phyloP scores from a whole-genome alignment of 2,888 invertebrate species.

The Drosophila stalkeri region DNA sequence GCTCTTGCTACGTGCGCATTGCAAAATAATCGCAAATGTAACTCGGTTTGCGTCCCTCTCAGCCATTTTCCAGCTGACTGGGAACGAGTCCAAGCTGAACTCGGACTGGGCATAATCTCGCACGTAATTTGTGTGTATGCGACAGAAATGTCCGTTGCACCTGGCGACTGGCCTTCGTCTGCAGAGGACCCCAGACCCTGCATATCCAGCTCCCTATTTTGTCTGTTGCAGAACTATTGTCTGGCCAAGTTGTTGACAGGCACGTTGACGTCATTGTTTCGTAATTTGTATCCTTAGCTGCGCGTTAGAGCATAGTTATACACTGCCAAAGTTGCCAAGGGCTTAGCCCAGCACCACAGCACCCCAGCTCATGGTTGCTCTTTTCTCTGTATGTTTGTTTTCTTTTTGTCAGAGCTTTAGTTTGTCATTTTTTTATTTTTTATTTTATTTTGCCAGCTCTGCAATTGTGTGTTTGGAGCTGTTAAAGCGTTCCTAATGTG shows the following conservation, averaged over 20 bases:
- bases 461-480: slow-evolving; percentile 18
- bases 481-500: slow-evolving; percentile 51
- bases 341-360: slow-evolving; percentile 11
- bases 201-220: not conserved
- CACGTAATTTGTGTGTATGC: slow-evolving; percentile 81
- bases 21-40: slow-evolving; percentile 47
- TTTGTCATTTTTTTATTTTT: slow-evolving; percentile 1
- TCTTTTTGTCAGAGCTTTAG: slow-evolving; percentile 11
- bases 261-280: slow-evolving; percentile 81
- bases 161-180: slow-evolving; percentile 52
- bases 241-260: slow-evolving; percentile 82
- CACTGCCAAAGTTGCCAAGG: slow-evolving; percentile 37
- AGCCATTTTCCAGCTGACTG: slow-evolving; percentile 16
- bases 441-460: not conserved
- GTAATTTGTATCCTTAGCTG: slow-evolving; percentile 80
- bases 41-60: not conserved
- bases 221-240: slow-evolving; percentile 73
- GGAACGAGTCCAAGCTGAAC: slow-evolving; percentile 27
- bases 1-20: slow-evolving; percentile 45
- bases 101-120: slow-evolving; percentile 69
- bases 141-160: slow-evolving; percentile 78
- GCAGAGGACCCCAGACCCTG: not conserved
- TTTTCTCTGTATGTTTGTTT: slow-evolving; percentile 16
- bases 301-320: slow-evolving; percentile 77
- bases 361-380: slow-evolving; percentile 7